These are phyloP conservation scores for Phylloscopus whistleri DNA, from an alignment of 2,113 vertebrate species.

Conservation along the genomic window DNA sequence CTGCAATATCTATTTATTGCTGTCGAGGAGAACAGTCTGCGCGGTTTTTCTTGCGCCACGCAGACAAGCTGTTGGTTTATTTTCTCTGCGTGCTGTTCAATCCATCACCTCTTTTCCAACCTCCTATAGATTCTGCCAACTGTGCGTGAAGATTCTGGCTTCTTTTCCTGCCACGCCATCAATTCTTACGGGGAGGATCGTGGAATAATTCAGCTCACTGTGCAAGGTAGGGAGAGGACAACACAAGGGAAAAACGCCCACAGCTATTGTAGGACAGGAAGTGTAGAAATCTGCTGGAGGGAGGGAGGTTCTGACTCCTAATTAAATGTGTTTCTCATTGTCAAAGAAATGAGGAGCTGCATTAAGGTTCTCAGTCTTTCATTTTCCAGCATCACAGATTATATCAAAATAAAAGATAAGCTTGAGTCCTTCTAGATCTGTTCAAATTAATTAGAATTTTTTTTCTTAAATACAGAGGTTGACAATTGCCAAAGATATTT, in stretches of 20 bases:
- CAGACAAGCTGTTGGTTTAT: not conserved
- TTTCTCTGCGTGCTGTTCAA: not conserved
- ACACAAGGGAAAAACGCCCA: not conserved
- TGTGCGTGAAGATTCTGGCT: conserved; percentile 95
- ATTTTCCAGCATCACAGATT: not conserved
- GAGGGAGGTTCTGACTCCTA: not conserved
- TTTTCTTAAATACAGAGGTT: not conserved
- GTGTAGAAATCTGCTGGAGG: not conserved
- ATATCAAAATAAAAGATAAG: not conserved
- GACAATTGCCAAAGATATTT: not conserved
- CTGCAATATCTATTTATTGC: not conserved
- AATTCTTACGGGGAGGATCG: conserved; percentile 98
- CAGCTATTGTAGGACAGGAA: not conserved
- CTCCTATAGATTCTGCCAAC: conserved; percentile 89
- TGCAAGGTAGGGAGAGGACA: conserved; percentile 86
- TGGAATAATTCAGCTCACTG: conserved; percentile 97
- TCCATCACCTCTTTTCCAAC: conserved; percentile 47
- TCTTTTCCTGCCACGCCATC: conserved; percentile 98
- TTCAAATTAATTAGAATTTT: not conserved
- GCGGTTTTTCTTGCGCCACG: not conserved
- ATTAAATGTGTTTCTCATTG: not conserved
- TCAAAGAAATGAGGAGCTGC: not conserved
- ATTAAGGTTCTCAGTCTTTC: not conserved
- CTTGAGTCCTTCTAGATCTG: not conserved
- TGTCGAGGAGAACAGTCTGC: not conserved